A percentile compares a stretch with the other conserved stretches of the same genome.
phyloP scores from a whole-genome alignment of 2,888 invertebrate species.

The Tolmerus cingulatus region DNA sequence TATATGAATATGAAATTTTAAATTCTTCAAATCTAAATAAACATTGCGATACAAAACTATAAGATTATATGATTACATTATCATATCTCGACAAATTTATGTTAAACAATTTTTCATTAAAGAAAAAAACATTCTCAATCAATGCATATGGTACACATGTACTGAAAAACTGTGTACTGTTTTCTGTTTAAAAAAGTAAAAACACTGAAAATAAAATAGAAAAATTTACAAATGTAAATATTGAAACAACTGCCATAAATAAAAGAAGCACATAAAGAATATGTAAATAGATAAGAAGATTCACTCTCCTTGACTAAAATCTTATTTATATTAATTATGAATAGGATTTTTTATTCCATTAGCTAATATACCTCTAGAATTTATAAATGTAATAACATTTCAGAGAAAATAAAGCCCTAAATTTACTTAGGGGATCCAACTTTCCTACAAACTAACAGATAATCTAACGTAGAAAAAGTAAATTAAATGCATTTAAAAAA shows the following conservation, averaged over 20 bases:
- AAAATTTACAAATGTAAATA: constrained; percentile 14
- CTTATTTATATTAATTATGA: background rate
- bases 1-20: too few species aligned
- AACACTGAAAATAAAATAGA: background rate
- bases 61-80: too few species aligned
- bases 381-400: background rate
- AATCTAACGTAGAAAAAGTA: background rate
- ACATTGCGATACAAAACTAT: too few species aligned
- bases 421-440: constrained; percentile 11
- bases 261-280: background rate
- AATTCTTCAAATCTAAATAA: too few species aligned
- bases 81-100: too few species aligned
- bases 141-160: background rate
- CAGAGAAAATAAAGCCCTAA: background rate
- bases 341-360: background rate
- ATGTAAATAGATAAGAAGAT: background rate
- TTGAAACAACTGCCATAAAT: constrained; percentile 27
- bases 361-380: background rate
- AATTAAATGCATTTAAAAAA: background rate
- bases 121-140: background rate
- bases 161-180: background rate
- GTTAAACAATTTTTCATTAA: background rate
- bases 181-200: background rate
- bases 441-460: background rate
- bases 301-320: background rate